Conservation (phyloP, 2,888 invertebrate species). For the Andrena fulva region DNA sequence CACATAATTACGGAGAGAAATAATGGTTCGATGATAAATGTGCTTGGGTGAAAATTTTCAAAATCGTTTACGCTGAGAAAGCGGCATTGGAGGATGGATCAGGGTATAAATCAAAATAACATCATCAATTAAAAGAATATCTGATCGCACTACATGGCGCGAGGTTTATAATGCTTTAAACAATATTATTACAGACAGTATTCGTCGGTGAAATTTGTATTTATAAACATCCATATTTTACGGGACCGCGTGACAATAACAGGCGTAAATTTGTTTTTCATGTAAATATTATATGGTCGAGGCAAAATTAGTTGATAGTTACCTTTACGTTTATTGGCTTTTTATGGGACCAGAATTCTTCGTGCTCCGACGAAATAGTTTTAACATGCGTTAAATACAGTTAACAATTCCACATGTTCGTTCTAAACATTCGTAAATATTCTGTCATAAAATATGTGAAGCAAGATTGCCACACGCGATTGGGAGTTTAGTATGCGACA, state of each 20-base stretch:
- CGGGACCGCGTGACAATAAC: not conserved
- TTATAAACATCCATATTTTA: not conserved
- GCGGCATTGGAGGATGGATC: not conserved
- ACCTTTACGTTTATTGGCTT: conserved; percentile 6
- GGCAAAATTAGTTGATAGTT: not conserved
- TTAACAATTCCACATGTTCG: conserved; percentile 14
- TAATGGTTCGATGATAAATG: not conserved
- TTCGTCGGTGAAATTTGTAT: not conserved
- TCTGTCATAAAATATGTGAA: not conserved
- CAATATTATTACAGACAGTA: not conserved
- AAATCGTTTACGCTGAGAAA: not conserved
- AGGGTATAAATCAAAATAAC: not conserved
- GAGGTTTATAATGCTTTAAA: not conserved
- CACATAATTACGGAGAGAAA: not conserved
- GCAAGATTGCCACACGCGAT: not conserved
- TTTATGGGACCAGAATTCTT: conserved; percentile 8
- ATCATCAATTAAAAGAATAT: not conserved
- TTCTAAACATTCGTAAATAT: conserved; percentile 2
- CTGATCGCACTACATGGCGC: not conserved
- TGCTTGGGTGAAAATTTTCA: not conserved
- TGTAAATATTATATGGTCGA: not conserved
- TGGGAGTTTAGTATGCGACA: no score
- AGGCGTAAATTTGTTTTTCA: not conserved
- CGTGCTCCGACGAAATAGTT: not conserved
- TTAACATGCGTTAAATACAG: not conserved